Percentiles rank a stretch among this genome's conserved stretches.
phyloP scores from a whole-genome alignment of 2,113 vertebrate genomes.

The Caloenas nicobarica region DNA sequence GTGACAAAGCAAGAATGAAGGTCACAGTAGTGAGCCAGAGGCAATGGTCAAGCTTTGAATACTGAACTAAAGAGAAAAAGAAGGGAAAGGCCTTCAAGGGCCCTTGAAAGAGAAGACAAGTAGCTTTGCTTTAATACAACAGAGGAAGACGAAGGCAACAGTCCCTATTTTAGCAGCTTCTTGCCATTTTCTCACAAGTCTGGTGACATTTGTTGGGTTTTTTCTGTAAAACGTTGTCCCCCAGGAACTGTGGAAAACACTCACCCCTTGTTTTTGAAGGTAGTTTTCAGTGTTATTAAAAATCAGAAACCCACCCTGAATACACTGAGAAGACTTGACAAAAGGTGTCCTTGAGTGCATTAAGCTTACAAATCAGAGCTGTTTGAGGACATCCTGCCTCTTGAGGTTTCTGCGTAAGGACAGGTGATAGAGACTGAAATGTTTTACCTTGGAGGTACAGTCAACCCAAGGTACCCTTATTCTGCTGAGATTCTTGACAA shows the following conservation, averaged over 20 bases:
- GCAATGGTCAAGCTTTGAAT: neutral
- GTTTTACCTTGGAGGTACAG: neutral
- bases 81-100: neutral
- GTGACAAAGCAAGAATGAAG: neutral
- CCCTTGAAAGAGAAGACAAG: neutral
- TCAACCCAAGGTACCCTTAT: neutral
- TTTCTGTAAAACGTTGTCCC: accelerated
- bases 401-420: neutral
- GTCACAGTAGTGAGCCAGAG: neutral
- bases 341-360: neutral
- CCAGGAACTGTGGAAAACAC: neutral
- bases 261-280: neutral
- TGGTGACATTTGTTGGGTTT: neutral
- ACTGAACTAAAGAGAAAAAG: neutral
- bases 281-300: neutral
- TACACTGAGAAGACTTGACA: neutral
- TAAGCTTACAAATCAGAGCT: neutral
- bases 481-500: neutral
- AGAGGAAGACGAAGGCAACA: neutral
- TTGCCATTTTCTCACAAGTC: neutral
- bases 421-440: neutral
- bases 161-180: neutral
- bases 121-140: neutral
- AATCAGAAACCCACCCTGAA: neutral
- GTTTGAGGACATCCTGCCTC: neutral